A percentile compares a stretch with the other conserved stretches of the same genome.
Evolutionary conservation across 2,888 invertebrate genomes (phyloP).

Genomic region (Drosophila kokeensis): DNA sequence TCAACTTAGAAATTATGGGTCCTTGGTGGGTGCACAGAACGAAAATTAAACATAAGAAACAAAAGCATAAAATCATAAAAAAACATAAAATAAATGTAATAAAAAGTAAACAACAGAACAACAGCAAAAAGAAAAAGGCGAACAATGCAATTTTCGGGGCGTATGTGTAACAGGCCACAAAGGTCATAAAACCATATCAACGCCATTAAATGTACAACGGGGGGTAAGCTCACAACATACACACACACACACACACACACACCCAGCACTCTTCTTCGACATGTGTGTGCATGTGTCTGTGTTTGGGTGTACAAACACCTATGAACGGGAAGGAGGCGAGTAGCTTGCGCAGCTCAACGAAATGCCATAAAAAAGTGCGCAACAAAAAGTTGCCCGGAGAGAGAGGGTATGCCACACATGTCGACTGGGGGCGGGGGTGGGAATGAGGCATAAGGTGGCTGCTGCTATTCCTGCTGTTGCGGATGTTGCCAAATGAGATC

Average conservation of each 20-base stretch:
- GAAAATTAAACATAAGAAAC: conserved; percentile 57
- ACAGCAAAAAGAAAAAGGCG: conserved; percentile 57
- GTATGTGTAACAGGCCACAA: conserved; percentile 82
- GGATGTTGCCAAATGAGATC: conserved; percentile 56
- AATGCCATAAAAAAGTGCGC: conserved; percentile 75
- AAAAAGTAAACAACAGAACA: conserved; percentile 45
- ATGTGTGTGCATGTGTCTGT: conserved; percentile 21
- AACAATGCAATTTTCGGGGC: conserved; percentile 79
- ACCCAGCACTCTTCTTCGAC: conserved; percentile 14
- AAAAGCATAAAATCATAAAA: conserved; percentile 75
- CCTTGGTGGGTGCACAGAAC: conserved; percentile 70
- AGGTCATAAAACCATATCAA: conserved; percentile 84
- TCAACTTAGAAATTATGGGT: conserved; percentile 83
- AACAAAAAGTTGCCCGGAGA: conserved; percentile 59
- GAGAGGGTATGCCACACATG: conserved; percentile 3
- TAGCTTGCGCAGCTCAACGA: conserved; percentile 54
- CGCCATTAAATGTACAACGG: conserved; percentile 81
- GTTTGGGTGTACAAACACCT: conserved; percentile 62
- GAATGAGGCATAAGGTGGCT: not conserved
- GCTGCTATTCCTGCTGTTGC: not conserved
- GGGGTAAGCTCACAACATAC: conserved; percentile 47
- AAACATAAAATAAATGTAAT: conserved; percentile 79
- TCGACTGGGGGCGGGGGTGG: conserved; percentile 1
- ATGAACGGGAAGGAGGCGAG: conserved; percentile 34
- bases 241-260: conserved; percentile 7